Conservation (phyloP, 2,113 vertebrate species). For the Lepisosteus oculatus region DNA sequence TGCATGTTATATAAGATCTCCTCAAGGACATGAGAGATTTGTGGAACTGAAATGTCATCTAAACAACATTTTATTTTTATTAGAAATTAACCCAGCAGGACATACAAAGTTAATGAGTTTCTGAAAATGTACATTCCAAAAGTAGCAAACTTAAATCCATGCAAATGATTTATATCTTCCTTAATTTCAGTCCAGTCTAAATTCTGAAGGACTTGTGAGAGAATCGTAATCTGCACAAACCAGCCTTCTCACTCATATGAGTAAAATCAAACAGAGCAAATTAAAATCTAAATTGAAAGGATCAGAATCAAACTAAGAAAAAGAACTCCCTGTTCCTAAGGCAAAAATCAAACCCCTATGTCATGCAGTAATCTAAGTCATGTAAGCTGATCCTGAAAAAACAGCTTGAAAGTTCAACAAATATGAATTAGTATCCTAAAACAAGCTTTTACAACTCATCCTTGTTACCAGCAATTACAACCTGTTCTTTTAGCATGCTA, state of each 20-base stretch:
- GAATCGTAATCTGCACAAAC: conserved; percentile 25
- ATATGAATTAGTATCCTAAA: too few species aligned
- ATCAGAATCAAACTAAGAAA: conserved; percentile 2
- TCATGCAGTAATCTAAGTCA: conserved; percentile 7
- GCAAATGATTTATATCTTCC: conserved; percentile 36
- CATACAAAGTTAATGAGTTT: conserved; percentile 36
- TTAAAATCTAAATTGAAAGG: conserved; percentile 20
- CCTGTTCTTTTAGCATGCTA: too few species aligned
- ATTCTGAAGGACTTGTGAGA: conserved; percentile 20
- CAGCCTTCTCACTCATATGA: conserved; percentile 24
- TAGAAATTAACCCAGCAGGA: conserved; percentile 36
- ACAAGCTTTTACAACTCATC: too few species aligned
- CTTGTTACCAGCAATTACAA: not conserved
- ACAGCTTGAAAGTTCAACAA: too few species aligned
- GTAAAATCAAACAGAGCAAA: conserved; percentile 14
- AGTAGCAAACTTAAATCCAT: conserved; percentile 23
- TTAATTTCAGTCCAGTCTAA: conserved; percentile 12
- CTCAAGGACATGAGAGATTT: too few species aligned
- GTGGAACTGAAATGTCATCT: not conserved
- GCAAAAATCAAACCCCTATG: not conserved
- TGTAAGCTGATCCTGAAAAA: conserved; percentile 22
- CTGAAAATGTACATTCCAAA: conserved; percentile 38
- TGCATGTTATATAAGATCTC: too few species aligned
- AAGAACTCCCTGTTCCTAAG: too few species aligned
- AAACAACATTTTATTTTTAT: not conserved